Base-by-base conservation (phyloP, 2,797 vertebrate species). In the Xiphorhynchus erythropygius region DNA sequence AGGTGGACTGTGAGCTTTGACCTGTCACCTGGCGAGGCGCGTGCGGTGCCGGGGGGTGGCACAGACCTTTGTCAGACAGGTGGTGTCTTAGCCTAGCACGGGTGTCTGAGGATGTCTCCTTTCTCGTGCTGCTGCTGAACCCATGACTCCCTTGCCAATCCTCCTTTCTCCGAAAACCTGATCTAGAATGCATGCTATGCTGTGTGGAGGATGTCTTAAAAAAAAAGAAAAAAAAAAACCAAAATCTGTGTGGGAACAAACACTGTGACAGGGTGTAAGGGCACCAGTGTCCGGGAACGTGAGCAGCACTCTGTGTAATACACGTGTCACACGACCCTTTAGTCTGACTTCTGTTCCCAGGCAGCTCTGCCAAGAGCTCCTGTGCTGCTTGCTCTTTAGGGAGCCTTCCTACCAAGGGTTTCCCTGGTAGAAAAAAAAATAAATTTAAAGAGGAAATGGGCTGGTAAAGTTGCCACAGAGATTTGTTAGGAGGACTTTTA, bases 1-100 rank as follows among this genome's bases (percentile, higher is more conserved):
- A 3, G 76, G 68, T 11, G 46, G 57, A 46, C 85, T 41, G 33
- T 39, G 92, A 96, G 92, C 95, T 96, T 94, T 91, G 90, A 56
- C 86, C 92, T 41, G 79, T 76, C 86, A 89, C 92, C 68, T 87
- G 95, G 83, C 93, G 64, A 67, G 76, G 3, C 49, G 4, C 23
- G 44, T 85, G 87, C 18, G 2, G 73, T 1, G 4, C 90, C 5
- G 1, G 88, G 78, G 80, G n/a, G 5, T 39, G 27, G 80, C 57
- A 24, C 71, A 83, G 80, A 67, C 64, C 73, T 75, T 52, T 44
- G 60, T 75, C 88, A 56, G 15, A 56, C 24, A 35, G 78, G 71
- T 87, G 79, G 8, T 47, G 57, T 37, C 85, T 80, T 15, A 35
- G 16, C 5, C 14, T 13, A 3, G 56, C 53, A 6, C 3, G 7